Base-by-base conservation (phyloP, 2,888 invertebrate genomes). In the Phyllotreta cruciferae region DNA sequence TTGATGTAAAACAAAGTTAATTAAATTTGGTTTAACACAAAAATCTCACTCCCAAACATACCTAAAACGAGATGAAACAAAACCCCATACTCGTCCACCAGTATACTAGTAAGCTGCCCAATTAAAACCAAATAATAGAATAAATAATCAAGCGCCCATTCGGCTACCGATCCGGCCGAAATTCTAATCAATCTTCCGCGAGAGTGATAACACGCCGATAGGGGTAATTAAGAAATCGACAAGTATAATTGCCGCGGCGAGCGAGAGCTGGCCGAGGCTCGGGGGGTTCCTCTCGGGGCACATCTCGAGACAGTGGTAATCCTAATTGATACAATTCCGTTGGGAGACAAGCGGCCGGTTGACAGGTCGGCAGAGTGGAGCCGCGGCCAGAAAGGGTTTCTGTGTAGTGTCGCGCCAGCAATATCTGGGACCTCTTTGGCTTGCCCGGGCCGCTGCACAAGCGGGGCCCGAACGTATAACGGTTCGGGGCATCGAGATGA, bases 321-420 rank as follows among this genome's bases (percentile, higher is more conserved):
- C 75, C 78, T 78, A 78, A 78, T 78, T 79, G 78, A 78, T 78
- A 78, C 78, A 79, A 77, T 77, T 78, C 74, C 73, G 73, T 73
- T 73, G 71, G 62, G 69, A 68, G 52, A 24, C 45, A 56, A 50
- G 11, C 42, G 52, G 55, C 53, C 69, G 69, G 70, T 67, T 74
- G 75, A 74, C 74, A 73, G 71, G 71, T 75, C 77, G 77, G 74
- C 79, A 74, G 76, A 71, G 74, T 76, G 81, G 80, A 79, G 80
- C 81, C 80, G 76, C 73, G 67, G 71, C 73, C 75, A 80, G 78
- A 81, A 81, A 81, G 81, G 81, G 80, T 81, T 81, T 81, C 81
- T 78, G 76, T 81, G 81, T 81, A 76, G 68, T 74, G 79, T 80
- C 80, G 77, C 77, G 79, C 71, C 78, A 73, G 71, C 66, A 72